phyloP scores from a whole-genome alignment of 2,797 vertebrate genomes.

The Oceanodroma leucorhoa region DNA sequence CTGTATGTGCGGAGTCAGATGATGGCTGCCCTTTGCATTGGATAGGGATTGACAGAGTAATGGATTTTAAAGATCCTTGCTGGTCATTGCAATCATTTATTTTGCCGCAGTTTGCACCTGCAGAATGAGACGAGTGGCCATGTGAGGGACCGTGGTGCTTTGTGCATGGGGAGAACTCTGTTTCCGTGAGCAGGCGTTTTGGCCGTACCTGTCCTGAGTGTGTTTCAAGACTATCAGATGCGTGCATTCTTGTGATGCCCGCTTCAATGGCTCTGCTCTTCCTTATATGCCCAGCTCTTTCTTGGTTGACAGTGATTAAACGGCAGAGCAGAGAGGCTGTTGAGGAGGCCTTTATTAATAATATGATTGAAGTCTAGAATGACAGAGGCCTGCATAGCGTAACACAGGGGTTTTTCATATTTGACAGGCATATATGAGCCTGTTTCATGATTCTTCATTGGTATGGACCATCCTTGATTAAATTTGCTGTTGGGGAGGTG shows the following conservation, averaged over 20 bases:
- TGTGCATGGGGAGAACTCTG: not conserved
- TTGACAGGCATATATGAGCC: not conserved
- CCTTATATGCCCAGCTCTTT: not conserved
- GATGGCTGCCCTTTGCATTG: not conserved
- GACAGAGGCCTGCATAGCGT: not conserved
- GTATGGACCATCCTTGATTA: conserved; percentile 33
- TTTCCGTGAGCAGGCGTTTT: not conserved
- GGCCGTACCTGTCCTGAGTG: not conserved
- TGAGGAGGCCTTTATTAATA: not conserved
- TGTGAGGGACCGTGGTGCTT: fast-evolving
- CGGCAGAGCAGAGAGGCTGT: not conserved
- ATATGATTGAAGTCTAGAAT: not conserved
- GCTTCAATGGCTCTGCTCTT: not conserved
- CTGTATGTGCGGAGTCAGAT: not conserved
- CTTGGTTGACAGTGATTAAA: not conserved
- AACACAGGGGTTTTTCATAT: not conserved
- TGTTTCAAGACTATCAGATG: not conserved
- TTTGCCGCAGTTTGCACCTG: not conserved
- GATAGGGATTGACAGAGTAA: not conserved
- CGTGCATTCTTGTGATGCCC: not conserved
- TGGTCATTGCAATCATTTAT: not conserved
- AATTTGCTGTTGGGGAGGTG: not conserved
- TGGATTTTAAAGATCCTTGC: not conserved
- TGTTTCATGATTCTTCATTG: not conserved
- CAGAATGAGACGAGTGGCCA: not conserved